Evolutionary conservation across 2,888 invertebrate species (phyloP).

Genomic region (Cordylochernes scorpioides): DNA sequence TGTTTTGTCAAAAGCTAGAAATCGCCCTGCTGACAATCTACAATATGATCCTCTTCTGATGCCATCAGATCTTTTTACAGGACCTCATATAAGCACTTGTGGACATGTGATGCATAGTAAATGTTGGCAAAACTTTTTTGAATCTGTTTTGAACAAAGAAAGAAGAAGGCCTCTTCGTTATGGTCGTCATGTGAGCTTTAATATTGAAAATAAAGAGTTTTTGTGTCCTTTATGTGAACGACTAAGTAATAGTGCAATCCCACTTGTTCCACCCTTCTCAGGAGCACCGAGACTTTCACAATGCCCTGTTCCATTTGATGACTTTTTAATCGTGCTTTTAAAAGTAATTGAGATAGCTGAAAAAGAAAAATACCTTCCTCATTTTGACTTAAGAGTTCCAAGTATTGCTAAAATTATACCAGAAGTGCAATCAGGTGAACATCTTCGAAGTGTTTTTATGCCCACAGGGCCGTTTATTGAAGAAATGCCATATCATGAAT

Average conservation of each 20-base stretch:
- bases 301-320: no score
- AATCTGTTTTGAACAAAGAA: slow-evolving; percentile 62
- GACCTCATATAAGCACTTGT: slow-evolving; percentile 72
- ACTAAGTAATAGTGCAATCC: slow-evolving; percentile 76
- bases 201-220: slow-evolving; percentile 68
- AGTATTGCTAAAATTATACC: no score
- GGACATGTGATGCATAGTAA: slow-evolving; percentile 88
- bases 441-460: no score
- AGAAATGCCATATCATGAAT: no score
- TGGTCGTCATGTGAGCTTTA: slow-evolving; percentile 56
- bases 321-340: no score
- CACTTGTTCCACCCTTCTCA: slow-evolving; percentile 48
- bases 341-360: no score
- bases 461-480: no score
- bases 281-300: no score
- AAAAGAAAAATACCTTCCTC: no score
- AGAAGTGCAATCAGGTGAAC: no score
- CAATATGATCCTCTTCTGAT: slow-evolving; percentile 21
- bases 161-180: slow-evolving; percentile 40
- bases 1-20: slow-evolving; percentile 32
- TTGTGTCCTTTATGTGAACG: slow-evolving; percentile 90
- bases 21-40: slow-evolving; percentile 12
- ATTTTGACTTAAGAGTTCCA: no score
- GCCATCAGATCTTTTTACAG: slow-evolving; percentile 24
- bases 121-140: slow-evolving; percentile 81